phyloP scores from a whole-genome alignment of 2,888 invertebrate species.

The Tortricodes alternella region DNA sequence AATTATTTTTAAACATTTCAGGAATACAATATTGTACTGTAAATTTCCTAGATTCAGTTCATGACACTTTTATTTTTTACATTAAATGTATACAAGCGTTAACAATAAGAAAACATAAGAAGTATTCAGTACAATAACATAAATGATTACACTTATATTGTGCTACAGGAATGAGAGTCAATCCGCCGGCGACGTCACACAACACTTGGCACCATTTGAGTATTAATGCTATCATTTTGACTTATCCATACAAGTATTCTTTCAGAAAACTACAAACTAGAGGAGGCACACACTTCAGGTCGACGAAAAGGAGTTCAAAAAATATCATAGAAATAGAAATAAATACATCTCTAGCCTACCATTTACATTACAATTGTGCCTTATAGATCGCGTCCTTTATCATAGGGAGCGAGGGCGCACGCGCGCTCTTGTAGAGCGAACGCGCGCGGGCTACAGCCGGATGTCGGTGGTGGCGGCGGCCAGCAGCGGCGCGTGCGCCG shows the following conservation, averaged over 20 bases:
- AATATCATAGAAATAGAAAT: slow-evolving; percentile 55
- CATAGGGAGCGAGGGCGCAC: slow-evolving; percentile 24
- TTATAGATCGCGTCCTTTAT: slow-evolving; percentile 19
- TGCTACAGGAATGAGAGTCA: slow-evolving; percentile 74
- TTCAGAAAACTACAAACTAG: slow-evolving; percentile 58
- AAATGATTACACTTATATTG: slow-evolving; percentile 60
- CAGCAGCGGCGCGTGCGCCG: slow-evolving; percentile 46
- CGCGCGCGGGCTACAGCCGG: slow-evolving; percentile 51
- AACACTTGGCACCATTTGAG: slow-evolving; percentile 72
- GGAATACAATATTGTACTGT: slow-evolving; percentile 33
- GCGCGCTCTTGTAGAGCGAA: slow-evolving; percentile 31
- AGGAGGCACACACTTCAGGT: slow-evolving; percentile 72
- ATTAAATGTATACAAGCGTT: slow-evolving; percentile 42
- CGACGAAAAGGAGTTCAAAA: slow-evolving; percentile 68
- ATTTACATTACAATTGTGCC: slow-evolving; percentile 41
- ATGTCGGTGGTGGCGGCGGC: slow-evolving; percentile 64
- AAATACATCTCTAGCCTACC: slow-evolving; percentile 56
- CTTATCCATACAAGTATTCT: slow-evolving; percentile 55
- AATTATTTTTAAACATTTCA: slow-evolving; percentile 3
- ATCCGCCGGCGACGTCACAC: slow-evolving; percentile 53
- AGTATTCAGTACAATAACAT: slow-evolving; percentile 41
- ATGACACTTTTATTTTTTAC: slow-evolving; percentile 35
- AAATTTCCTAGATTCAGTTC: slow-evolving; percentile 56
- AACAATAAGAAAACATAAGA: slow-evolving; percentile 40
- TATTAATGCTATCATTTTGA: slow-evolving; percentile 67